Conservation (phyloP, 1,140 invertebrate genomes). For the Drosophila aff. region DNA sequence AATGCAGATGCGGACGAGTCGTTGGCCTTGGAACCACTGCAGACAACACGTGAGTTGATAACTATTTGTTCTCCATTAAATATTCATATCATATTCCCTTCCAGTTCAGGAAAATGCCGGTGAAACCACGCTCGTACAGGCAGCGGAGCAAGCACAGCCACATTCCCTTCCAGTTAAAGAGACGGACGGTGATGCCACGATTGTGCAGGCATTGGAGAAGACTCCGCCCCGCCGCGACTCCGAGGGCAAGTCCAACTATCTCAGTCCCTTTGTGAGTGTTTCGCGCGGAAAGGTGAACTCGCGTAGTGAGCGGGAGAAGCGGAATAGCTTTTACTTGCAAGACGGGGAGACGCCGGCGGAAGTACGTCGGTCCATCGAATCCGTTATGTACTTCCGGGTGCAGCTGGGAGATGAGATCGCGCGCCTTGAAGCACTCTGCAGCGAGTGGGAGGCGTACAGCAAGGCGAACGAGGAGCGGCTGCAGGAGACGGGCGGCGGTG, state of each 20-base stretch:
- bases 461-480: constrained; percentile 45
- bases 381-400: constrained; percentile 86
- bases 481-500: constrained; percentile 73
- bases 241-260: constrained; percentile 51
- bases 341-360: constrained; percentile 31
- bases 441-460: constrained; percentile 85
- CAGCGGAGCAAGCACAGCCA: constrained; percentile 16
- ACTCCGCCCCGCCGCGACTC: constrained; percentile 33
- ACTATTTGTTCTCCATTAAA: not conserved
- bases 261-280: constrained; percentile 82
- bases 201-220: constrained; percentile 2
- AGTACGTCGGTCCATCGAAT: constrained; percentile 85
- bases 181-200: not conserved
- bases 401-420: constrained; percentile 86
- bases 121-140: constrained; percentile 17
- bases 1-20: constrained; percentile 22
- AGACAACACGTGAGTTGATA: constrained; percentile 5
- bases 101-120: not conserved
- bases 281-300: constrained; percentile 85
- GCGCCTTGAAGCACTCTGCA: constrained; percentile 85
- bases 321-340: constrained; percentile 76
- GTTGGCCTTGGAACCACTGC: constrained; percentile 18
- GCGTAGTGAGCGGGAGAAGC: constrained; percentile 84
- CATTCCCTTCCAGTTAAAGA: not conserved
- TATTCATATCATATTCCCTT: not conserved